phyloP scores from a whole-genome alignment of 2,888 invertebrate species.

The Caenorhabditis sp. region DNA sequence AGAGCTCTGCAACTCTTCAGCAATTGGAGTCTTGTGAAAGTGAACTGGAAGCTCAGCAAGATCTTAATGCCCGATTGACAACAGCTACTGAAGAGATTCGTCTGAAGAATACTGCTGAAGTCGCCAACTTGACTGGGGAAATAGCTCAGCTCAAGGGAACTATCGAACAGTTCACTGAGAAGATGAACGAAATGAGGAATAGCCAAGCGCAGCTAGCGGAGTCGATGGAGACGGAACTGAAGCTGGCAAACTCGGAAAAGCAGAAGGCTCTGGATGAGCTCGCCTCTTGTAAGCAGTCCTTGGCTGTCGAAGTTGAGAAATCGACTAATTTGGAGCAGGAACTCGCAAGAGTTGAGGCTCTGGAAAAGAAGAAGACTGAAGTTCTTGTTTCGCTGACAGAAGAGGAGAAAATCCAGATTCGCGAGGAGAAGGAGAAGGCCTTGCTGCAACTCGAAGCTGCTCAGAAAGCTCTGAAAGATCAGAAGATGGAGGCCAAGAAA shows the following conservation, averaged over 20 bases:
- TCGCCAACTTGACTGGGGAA: no score
- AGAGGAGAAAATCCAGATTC: conserved; percentile 25
- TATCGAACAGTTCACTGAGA: background rate
- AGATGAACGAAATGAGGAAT: background rate
- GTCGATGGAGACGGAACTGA: no score
- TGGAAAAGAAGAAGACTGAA: conserved; percentile 24
- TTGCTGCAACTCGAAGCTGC: background rate
- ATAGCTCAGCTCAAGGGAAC: no score
- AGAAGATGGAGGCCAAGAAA: conserved; percentile 12
- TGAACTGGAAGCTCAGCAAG: background rate
- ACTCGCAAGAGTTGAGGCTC: conserved; percentile 5
- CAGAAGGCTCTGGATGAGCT: background rate
- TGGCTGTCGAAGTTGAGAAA: background rate
- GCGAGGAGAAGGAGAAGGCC: conserved; percentile 5
- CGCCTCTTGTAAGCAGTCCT: background rate
- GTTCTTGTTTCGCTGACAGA: conserved; percentile 9
- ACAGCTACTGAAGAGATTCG: background rate
- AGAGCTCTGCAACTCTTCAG: background rate
- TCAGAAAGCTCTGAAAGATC: conserved; percentile 1
- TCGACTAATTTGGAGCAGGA: background rate
- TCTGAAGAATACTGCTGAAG: no score
- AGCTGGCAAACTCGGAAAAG: background rate
- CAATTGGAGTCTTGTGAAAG: background rate
- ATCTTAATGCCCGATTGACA: background rate
- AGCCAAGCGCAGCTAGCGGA: background rate